phyloP scores from a whole-genome alignment of 2,797 vertebrate genomes.

The Onychomys arenicola region DNA sequence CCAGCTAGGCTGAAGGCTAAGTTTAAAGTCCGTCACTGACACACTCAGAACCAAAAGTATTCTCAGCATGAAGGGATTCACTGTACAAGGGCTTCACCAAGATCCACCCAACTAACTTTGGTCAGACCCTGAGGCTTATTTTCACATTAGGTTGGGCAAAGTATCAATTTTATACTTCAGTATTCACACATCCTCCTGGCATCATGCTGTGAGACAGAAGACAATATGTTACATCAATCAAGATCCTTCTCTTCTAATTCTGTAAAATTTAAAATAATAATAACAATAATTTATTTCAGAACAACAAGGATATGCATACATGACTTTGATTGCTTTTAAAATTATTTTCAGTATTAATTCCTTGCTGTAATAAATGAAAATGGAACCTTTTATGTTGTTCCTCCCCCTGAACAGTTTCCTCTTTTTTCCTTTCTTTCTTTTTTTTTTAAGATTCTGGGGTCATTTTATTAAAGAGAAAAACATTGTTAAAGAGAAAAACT shows the following conservation, averaged over 20 bases:
- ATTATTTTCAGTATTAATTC: not conserved
- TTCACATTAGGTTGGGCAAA: not conserved
- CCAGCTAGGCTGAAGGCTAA: not conserved
- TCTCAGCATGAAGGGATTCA: not conserved
- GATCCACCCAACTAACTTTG: not conserved
- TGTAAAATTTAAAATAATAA: not conserved
- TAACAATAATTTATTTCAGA: not conserved
- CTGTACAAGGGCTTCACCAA: not conserved
- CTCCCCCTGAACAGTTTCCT: not conserved
- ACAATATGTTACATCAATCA: not conserved
- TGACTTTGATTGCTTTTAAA: not conserved
- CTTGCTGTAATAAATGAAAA: constrained; percentile 8
- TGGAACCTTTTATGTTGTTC: not conserved
- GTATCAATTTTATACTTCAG: not conserved
- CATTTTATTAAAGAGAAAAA: not conserved
- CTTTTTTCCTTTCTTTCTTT: too few species aligned
- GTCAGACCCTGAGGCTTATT: not conserved
- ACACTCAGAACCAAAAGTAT: not conserved
- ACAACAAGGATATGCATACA: not conserved
- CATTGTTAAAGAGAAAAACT: not conserved
- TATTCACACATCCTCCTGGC: not conserved
- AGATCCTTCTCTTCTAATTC: not conserved
- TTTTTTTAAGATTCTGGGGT: too few species aligned
- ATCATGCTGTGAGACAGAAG: constrained; percentile 13
- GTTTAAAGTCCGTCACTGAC: not conserved